Base-by-base conservation (phyloP, 1,140 invertebrate species). In the Brachionus angularis region DNA sequence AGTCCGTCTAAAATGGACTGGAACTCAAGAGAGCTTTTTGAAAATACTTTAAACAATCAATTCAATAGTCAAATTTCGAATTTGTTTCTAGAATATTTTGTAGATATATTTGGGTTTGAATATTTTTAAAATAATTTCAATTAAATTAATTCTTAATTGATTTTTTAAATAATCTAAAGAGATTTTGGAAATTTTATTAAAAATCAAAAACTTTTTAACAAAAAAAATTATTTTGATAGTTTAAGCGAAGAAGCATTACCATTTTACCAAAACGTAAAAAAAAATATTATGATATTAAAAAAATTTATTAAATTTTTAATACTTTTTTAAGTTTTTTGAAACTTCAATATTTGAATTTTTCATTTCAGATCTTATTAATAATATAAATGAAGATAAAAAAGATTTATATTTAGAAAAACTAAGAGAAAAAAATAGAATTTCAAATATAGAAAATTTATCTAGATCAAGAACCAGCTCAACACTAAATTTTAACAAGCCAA, bases 351-450 rank as follows among this genome's bases (percentile, higher is more conserved):
- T 58, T 12, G 53, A 39, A 36, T 23, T 58, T 58, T 58, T 58
- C n/a, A 58, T 39, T 1, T 14, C 7, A 3, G 36, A n/a, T 10
- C 39, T 23, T 27, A 58, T 58, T 18, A 58, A 58, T 39, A 58
- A 58, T 27, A 2, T 58, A 0, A 23, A 7, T 18, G 53, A 58
- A 21, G 53, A 58, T 14, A 58, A 58, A 18, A 18, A 16, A 12
- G 53, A 58, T 58, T 36, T 58, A 12, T 58, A 58, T 39, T 14
- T 39, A 23, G n/a, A 58, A 23, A 58, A 58, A 58, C 33, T 39
- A 39, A 10, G 18, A 10, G 12, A 5, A 2, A 39, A 16, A 10
- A 36, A 33, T 27, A n/a, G n/a, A n/a, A n/a, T n/a, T n/a, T 39
- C 18, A 36, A 36, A 58, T 14, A 39, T 23, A 39, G 1, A 27